Conservation (phyloP, 2,888 invertebrate species). For the Tromatobia lineatoria region DNA sequence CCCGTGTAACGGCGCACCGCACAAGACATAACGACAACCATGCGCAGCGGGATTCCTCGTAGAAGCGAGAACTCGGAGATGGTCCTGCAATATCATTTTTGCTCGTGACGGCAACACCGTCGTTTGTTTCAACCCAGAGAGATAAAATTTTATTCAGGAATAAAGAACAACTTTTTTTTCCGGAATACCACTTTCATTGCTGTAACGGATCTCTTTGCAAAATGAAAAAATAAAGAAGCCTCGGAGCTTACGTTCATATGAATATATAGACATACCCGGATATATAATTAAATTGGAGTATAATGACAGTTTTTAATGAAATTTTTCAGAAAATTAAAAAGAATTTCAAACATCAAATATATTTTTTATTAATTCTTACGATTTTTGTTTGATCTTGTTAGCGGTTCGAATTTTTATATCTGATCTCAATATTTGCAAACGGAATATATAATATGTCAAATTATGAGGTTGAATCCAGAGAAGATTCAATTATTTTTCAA, state of each 20-base stretch:
- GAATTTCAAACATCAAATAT: too few relatives aligned
- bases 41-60: slow-evolving; percentile 53
- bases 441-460: too few relatives aligned
- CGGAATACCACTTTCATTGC: slow-evolving; percentile 53
- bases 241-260: not conserved
- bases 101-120: slow-evolving; percentile 49
- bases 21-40: slow-evolving; percentile 62
- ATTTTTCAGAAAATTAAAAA: not conserved
- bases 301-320: too few relatives aligned
- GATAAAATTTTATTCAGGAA: slow-evolving; percentile 76
- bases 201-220: slow-evolving; percentile 17
- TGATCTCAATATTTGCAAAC: too few relatives aligned
- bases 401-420: too few relatives aligned
- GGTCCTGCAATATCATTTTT: slow-evolving; percentile 61
- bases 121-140: slow-evolving; percentile 60
- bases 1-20: slow-evolving; percentile 64
- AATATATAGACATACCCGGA: not conserved
- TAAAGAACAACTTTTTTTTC: slow-evolving; percentile 75
- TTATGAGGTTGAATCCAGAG: too few relatives aligned
- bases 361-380: not conserved
- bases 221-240: not conserved
- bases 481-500: too few relatives aligned
- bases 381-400: too few relatives aligned
- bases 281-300: too few relatives aligned
- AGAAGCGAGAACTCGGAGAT: slow-evolving; percentile 54